Percentiles rank a stretch among this genome's conserved stretches.
phyloP scores from a whole-genome alignment of 2,888 invertebrate species.

The Gymnocheta viridis region DNA sequence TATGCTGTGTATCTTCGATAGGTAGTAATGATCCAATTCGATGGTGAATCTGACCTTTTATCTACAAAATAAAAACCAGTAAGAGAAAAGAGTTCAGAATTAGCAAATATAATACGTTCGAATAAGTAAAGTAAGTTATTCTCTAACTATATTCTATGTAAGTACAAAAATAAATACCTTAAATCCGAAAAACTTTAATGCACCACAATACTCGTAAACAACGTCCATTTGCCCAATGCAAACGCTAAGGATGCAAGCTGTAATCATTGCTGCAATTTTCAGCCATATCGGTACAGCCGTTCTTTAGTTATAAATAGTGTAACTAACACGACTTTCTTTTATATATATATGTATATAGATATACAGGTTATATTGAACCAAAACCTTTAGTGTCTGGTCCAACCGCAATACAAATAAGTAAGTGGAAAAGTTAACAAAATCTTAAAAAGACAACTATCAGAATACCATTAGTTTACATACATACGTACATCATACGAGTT shows the following conservation, averaged over 20 bases:
- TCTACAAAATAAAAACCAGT: background rate
- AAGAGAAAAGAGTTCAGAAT: background rate
- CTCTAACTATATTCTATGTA: background rate
- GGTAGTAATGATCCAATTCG: background rate
- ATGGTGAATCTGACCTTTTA: background rate
- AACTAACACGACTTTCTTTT: background rate
- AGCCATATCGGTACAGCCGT: background rate
- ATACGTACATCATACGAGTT: too few species aligned
- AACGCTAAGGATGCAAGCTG: too few species aligned
- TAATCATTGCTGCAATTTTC: conserved; percentile 50
- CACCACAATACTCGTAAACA: conserved; percentile 6
- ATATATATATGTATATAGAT: too few species aligned
- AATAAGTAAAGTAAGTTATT: background rate
- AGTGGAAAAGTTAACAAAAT: too few species aligned
- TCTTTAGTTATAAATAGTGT: background rate
- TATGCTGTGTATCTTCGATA: background rate
- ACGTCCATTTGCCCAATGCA: background rate
- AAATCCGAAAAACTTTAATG: background rate
- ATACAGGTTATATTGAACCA: too few species aligned
- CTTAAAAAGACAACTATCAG: too few species aligned
- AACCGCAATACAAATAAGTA: too few species aligned
- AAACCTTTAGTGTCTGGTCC: too few species aligned
- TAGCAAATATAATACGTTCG: background rate
- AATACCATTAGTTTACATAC: too few species aligned
- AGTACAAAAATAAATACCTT: background rate